Evolutionary conservation across 2,888 invertebrate species (phyloP).

Genomic region (Sclerodermus sp.): DNA sequence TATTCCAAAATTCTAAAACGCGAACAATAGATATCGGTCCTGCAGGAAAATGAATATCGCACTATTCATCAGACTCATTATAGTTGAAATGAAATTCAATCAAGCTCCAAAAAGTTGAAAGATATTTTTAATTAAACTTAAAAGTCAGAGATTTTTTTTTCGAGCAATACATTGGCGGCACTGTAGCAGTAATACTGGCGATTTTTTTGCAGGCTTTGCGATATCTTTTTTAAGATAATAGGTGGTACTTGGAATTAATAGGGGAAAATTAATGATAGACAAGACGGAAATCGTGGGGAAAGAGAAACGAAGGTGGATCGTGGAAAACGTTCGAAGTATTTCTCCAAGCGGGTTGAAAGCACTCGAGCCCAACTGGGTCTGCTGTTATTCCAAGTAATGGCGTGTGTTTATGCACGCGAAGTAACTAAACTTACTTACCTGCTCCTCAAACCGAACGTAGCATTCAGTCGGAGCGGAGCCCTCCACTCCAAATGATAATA

Average conservation of each 20-base stretch:
- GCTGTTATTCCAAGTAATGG: slow-evolving; percentile 43
- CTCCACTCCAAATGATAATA: slow-evolving; percentile 43
- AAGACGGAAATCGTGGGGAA: not conserved
- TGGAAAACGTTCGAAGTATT: slow-evolving; percentile 12
- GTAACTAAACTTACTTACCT: slow-evolving; percentile 45
- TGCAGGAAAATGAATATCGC: too few species aligned
- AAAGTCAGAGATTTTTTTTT: too few species aligned
- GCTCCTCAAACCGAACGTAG: slow-evolving; percentile 32
- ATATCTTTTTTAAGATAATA: too few species aligned
- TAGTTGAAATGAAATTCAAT: too few species aligned
- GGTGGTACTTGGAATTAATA: not conserved
- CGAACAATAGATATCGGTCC: too few species aligned
- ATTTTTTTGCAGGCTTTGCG: too few species aligned
- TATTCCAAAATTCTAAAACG: slow-evolving; percentile 24
- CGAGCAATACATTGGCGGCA: too few species aligned
- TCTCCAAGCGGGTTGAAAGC: slow-evolving; percentile 17
- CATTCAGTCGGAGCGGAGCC: slow-evolving; percentile 10
- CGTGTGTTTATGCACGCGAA: slow-evolving; percentile 47
- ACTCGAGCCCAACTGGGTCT: slow-evolving; percentile 22
- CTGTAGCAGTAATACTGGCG: too few species aligned
- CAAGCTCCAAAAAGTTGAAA: too few species aligned
- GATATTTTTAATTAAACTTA: too few species aligned
- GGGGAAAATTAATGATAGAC: not conserved
- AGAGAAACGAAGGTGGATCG: slow-evolving; percentile 8
- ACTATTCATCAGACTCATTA: too few species aligned